Percentiles rank a stretch among this genome's conserved stretches.
phyloP scores from a whole-genome alignment of 2,888 invertebrate species.

The Diadromus collaris region DNA sequence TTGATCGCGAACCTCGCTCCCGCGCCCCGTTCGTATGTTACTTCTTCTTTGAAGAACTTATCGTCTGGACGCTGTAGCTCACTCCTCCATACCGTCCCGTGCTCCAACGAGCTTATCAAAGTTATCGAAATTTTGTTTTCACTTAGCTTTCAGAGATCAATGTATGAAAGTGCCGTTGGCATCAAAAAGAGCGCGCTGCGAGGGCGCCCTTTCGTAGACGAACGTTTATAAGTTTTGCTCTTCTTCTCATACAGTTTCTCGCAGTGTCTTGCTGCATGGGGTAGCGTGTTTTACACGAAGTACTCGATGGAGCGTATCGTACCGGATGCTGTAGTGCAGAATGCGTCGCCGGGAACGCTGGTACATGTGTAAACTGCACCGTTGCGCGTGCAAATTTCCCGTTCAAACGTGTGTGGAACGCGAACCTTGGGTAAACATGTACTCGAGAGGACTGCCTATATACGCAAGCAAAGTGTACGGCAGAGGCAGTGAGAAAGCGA shows the following conservation, averaged over 20 bases:
- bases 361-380: conserved; percentile 39
- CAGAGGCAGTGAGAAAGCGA: conserved; percentile 8
- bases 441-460: conserved; percentile 22
- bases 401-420: conserved; percentile 14
- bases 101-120: neutral
- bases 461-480: conserved; percentile 13
- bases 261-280: neutral
- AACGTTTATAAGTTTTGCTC: neutral
- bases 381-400: conserved; percentile 29
- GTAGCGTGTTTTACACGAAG: neutral
- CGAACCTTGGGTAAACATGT: conserved; percentile 33
- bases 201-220: neutral
- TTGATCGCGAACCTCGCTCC: conserved; percentile 51
- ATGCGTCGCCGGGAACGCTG: neutral
- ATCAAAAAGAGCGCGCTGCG: neutral
- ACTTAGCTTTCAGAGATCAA: conserved; percentile 10
- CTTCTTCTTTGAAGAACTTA: neutral
- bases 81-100: neutral
- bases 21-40: conserved; percentile 7
- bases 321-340: neutral
- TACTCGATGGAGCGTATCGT: neutral
- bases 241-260: neutral
- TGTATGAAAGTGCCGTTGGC: neutral
- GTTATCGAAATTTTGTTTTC: conserved; percentile 46
- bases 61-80: neutral